Conservation (phyloP, 2,888 invertebrate genomes). For the Timandra comae region DNA sequence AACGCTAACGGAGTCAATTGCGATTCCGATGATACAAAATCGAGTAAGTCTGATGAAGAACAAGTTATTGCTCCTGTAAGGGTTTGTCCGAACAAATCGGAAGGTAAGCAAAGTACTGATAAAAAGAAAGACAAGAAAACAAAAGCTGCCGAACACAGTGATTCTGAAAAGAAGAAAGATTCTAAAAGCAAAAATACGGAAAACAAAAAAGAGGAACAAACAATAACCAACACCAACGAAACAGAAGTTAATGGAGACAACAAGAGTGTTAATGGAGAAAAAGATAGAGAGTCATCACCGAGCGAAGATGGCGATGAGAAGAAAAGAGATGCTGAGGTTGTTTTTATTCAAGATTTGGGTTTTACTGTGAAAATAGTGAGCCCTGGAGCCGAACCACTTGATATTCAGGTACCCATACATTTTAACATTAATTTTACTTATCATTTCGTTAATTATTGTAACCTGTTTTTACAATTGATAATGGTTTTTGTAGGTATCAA, state of each 20-base stretch:
- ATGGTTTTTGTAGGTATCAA: slow-evolving; percentile 82
- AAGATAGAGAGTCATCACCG: slow-evolving; percentile 62
- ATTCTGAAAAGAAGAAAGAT: slow-evolving; percentile 49
- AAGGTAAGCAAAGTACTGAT: slow-evolving; percentile 41
- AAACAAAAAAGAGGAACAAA: slow-evolving; percentile 35
- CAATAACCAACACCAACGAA: slow-evolving; percentile 32
- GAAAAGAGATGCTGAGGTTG: slow-evolving; percentile 85
- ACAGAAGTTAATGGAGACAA: slow-evolving; percentile 51
- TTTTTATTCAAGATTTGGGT: slow-evolving; percentile 93
- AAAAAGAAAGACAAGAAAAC: slow-evolving; percentile 60
- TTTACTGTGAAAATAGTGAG: slow-evolving; percentile 96
- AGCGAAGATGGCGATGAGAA: slow-evolving; percentile 75
- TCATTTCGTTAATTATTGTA: slow-evolving; percentile 18
- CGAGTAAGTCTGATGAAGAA: slow-evolving; percentile 56
- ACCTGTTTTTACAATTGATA: no score
- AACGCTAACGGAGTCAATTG: slow-evolving; percentile 65
- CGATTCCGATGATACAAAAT: slow-evolving; percentile 61
- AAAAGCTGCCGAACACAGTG: slow-evolving; percentile 44
- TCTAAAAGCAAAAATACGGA: slow-evolving; percentile 37
- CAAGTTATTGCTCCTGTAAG: slow-evolving; percentile 30
- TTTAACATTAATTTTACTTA: slow-evolving; percentile 10
- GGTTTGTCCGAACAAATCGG: slow-evolving; percentile 39
- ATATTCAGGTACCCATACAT: slow-evolving; percentile 89
- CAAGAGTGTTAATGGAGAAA: slow-evolving; percentile 58
- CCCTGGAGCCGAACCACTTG: slow-evolving; percentile 93